These are phyloP conservation scores for Buphagus erythrorhynchus DNA, from an alignment of 2,797 vertebrate genomes.

Conservation along the genomic window DNA sequence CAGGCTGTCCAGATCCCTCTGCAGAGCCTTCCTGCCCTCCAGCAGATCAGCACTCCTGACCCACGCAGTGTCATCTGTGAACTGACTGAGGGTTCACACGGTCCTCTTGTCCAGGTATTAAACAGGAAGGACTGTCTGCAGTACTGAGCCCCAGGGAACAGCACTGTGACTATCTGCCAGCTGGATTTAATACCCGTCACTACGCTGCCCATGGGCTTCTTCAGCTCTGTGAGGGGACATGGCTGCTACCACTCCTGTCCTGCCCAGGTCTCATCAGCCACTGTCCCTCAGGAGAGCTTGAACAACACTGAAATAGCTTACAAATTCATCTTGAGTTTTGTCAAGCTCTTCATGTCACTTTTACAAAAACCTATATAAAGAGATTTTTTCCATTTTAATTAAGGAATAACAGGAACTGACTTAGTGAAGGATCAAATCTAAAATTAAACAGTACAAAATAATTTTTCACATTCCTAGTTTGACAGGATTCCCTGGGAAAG, in stretches of 20 bases:
- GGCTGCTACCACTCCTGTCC: not conserved
- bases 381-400: not conserved
- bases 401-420: not conserved
- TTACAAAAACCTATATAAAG: not conserved
- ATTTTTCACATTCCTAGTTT: not conserved
- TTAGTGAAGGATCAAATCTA: not conserved
- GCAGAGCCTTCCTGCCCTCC: not conserved
- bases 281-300: not conserved
- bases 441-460: not conserved
- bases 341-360: not conserved
- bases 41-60: not conserved
- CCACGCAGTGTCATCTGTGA: not conserved
- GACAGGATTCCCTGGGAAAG: not conserved
- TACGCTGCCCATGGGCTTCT: not conserved
- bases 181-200: not conserved
- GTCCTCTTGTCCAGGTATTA: not conserved
- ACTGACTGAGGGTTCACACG: not conserved
- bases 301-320: not conserved
- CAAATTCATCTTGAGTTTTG: not conserved
- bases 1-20: not conserved
- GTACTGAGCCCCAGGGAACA: not conserved
- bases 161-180: not conserved
- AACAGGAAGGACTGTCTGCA: not conserved
- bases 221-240: not conserved
- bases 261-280: not conserved